A percentile compares a stretch with the other conserved stretches of the same genome.
phyloP scores from a whole-genome alignment of 2,888 invertebrate species.

The Mesoligia furuncula region DNA sequence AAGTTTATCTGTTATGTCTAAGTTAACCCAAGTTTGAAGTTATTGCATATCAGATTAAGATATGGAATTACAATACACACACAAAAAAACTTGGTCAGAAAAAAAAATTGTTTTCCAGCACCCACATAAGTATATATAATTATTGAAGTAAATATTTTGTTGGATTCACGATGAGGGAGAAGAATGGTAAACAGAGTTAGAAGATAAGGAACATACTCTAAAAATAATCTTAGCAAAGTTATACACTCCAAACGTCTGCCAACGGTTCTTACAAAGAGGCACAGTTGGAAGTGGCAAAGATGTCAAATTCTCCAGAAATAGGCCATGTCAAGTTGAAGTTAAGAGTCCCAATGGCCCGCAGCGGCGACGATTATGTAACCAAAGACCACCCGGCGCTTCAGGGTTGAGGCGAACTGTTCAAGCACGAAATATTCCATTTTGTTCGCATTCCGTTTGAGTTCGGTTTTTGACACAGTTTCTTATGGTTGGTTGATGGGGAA shows the following conservation, averaged over 20 bases:
- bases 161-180: neutral
- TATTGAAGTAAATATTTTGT: neutral
- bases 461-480: conserved; percentile 43
- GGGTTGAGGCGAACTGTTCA: conserved; percentile 71
- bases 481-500: conserved; percentile 32
- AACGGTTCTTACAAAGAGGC: conserved; percentile 66
- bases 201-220: conserved; percentile 13
- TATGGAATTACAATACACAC: neutral
- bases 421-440: conserved; percentile 42
- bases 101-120: neutral
- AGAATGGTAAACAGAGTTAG: neutral
- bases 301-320: conserved; percentile 86
- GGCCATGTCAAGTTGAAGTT: conserved; percentile 87
- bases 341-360: conserved; percentile 84
- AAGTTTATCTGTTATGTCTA: conserved; percentile 44
- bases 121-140: neutral
- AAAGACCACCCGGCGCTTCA: conserved; percentile 76
- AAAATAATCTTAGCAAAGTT: conserved; percentile 41
- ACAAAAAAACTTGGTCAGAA: neutral
- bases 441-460: conserved; percentile 43
- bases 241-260: conserved; percentile 24
- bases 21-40: conserved; percentile 33
- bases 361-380: conserved; percentile 86
- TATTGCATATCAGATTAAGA: conserved; percentile 23
- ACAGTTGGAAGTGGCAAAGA: conserved; percentile 79